These are phyloP conservation scores for Bufo bufo DNA, from an alignment of 2,113 vertebrate species.

Conservation along the genomic window DNA sequence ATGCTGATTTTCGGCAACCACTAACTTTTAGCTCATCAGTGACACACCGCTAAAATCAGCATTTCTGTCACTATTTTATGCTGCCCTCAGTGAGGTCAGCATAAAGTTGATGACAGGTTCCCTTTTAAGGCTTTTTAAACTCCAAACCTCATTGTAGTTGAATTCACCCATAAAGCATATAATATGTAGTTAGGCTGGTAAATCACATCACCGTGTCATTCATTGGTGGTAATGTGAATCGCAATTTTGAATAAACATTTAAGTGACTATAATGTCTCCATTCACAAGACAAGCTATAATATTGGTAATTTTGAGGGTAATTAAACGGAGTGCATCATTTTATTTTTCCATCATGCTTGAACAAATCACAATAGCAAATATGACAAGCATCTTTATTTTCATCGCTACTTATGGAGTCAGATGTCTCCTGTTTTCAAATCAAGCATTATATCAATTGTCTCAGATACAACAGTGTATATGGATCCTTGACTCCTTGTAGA, in stretches of 20 bases:
- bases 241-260: conserved; percentile 34
- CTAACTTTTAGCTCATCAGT: no score
- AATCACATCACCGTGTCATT: conserved; percentile 20
- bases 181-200: background rate
- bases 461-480: background rate
- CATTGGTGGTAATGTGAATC: conserved; percentile 12
- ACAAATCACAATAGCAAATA: background rate
- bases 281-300: conserved; percentile 37
- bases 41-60: no score
- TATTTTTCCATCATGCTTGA: conserved; percentile 3
- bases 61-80: no score
- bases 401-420: background rate
- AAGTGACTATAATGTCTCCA: conserved; percentile 33
- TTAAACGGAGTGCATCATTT: conserved; percentile 19
- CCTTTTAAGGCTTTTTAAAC: background rate
- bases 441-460: conserved; percentile 30
- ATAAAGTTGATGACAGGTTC: no score
- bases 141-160: background rate
- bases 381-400: conserved; percentile 1
- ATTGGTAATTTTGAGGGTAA: conserved; percentile 17
- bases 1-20: no score
- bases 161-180: background rate
- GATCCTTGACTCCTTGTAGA: background rate
- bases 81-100: no score
- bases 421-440: conserved; percentile 16